Percentiles rank a stretch among this genome's conserved stretches.
phyloP scores from a whole-genome alignment of 2,113 vertebrate species.

The Rhinolophus sinicus region DNA sequence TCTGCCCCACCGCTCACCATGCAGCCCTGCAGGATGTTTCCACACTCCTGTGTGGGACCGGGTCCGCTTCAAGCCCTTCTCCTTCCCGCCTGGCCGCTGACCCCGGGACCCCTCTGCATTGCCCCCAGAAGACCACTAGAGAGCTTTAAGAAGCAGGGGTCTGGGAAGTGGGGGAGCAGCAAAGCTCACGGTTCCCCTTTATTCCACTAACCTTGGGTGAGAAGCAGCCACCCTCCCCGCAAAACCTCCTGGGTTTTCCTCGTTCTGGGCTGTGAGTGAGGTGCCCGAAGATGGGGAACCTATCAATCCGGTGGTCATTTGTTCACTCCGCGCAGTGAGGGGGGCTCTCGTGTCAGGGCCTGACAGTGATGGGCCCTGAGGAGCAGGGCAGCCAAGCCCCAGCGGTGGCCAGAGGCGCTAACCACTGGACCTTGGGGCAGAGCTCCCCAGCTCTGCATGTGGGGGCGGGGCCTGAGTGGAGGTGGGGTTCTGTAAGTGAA shows the following conservation, averaged over 20 bases:
- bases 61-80: background rate
- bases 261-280: background rate
- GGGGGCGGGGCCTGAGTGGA: background rate
- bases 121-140: background rate
- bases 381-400: fast-evolving
- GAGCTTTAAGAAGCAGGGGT: background rate
- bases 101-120: background rate
- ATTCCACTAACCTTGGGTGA: background rate
- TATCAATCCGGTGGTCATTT: no score
- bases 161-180: background rate
- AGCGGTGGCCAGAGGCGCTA: no score
- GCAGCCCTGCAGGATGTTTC: background rate
- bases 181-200: no score
- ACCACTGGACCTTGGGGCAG: background rate
- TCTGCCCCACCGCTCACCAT: no score
- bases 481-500: fast-evolving
- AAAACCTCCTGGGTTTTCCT: background rate
- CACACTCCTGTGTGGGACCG: no score
- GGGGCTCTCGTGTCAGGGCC: background rate
- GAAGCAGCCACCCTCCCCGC: no score
- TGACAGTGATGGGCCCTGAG: background rate
- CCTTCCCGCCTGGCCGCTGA: fast-evolving
- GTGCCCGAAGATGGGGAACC: background rate
- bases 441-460: background rate
- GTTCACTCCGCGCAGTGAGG: background rate